phyloP scores from a whole-genome alignment of 1,140 invertebrate species.

The Bombyx mandarina region DNA sequence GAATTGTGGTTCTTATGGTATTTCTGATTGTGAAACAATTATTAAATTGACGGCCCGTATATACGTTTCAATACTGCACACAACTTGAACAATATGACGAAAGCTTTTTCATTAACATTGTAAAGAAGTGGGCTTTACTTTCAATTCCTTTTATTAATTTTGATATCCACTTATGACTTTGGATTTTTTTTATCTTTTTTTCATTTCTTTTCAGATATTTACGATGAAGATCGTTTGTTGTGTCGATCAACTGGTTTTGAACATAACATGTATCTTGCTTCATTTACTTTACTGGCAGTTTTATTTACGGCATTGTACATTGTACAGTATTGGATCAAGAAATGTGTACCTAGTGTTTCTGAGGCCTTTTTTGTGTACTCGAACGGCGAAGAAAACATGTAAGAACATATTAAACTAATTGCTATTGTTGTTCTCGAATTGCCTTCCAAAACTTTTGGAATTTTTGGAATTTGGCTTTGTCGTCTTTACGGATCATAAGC shows the following conservation, averaged over 20 bases:
- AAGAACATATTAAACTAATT: slow-evolving; percentile 10
- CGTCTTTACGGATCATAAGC: too few relatives aligned
- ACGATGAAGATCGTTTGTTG: slow-evolving; percentile 47
- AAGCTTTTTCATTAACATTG: too few relatives aligned
- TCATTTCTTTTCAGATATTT: slow-evolving; percentile 32
- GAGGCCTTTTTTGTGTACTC: slow-evolving; percentile 56
- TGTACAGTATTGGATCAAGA: slow-evolving; percentile 49
- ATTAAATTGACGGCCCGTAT: too few relatives aligned
- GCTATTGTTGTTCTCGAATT: background rate
- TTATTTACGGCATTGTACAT: slow-evolving; percentile 39
- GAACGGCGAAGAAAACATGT: slow-evolving; percentile 50
- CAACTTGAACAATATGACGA: too few relatives aligned
- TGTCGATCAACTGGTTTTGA: slow-evolving; percentile 26
- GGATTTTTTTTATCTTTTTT: too few relatives aligned
- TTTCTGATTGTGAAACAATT: too few relatives aligned
- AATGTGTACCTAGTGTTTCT: slow-evolving; percentile 51
- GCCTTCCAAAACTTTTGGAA: too few relatives aligned
- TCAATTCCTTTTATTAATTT: too few relatives aligned
- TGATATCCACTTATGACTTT: too few relatives aligned
- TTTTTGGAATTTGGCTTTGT: too few relatives aligned
- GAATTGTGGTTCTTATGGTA: slow-evolving; percentile 53
- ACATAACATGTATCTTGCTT: slow-evolving; percentile 41
- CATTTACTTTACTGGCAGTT: slow-evolving; percentile 40
- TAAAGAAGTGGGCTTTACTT: too few relatives aligned
- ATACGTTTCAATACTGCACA: too few relatives aligned